These are phyloP conservation scores for Neuroterus valhalla DNA, from an alignment of 1,140 invertebrate genomes.

Conservation along the genomic window DNA sequence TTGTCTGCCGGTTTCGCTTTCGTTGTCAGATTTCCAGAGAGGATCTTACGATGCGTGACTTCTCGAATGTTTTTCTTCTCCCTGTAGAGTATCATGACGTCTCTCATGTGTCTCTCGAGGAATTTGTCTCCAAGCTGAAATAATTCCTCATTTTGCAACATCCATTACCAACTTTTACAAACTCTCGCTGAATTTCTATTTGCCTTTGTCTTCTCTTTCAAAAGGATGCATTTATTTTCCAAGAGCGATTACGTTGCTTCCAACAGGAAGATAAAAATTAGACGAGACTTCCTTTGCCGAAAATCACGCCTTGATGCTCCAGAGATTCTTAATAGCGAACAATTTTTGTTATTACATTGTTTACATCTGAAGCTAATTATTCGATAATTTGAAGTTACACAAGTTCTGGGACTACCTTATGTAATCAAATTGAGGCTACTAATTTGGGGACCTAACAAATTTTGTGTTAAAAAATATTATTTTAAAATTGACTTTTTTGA, in stretches of 20 bases:
- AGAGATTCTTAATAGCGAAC: background rate
- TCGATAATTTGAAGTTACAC: too few species aligned
- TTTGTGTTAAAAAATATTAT: too few species aligned
- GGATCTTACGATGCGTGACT: conserved; percentile 65
- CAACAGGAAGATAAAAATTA: background rate
- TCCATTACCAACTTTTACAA: conserved; percentile 36
- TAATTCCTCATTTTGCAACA: conserved; percentile 55
- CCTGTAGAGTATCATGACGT: conserved; percentile 45
- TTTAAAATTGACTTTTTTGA: too few species aligned
- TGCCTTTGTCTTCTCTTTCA: conserved; percentile 12
- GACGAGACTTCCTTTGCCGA: background rate
- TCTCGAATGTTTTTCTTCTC: conserved; percentile 53
- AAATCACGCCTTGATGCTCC: conserved; percentile 2
- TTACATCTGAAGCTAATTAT: too few species aligned
- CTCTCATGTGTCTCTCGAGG: conserved; percentile 28
- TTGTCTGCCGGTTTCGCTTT: conserved; percentile 71
- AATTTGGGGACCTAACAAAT: too few species aligned
- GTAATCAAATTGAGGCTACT: too few species aligned
- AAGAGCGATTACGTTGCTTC: conserved; percentile 33
- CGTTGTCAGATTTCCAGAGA: conserved; percentile 67
- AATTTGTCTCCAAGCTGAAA: conserved; percentile 48
- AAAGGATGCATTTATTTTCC: conserved; percentile 22
- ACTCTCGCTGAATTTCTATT: conserved; percentile 27
- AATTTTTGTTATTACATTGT: too few species aligned
- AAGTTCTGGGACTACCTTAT: too few species aligned